phyloP scores from a whole-genome alignment of 2,888 invertebrate species.

The Coecobrya sp. region DNA sequence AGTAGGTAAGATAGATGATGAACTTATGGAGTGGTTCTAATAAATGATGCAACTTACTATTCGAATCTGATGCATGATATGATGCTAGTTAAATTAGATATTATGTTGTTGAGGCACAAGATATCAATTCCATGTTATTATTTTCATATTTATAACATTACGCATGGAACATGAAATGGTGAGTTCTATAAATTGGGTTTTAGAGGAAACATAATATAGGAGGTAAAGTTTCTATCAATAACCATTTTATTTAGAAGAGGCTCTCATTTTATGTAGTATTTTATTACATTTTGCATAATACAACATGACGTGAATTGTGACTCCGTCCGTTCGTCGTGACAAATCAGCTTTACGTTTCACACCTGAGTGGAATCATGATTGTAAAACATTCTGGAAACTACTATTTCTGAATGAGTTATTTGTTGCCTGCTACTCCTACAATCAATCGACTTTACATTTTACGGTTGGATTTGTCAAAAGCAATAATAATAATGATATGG shows the following conservation, averaged over 20 bases:
- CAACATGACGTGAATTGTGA: background rate
- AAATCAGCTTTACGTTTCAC: background rate
- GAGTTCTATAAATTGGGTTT: background rate
- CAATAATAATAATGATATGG: too few relatives aligned
- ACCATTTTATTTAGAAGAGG: background rate
- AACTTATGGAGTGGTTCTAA: background rate
- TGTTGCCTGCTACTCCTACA: too few relatives aligned
- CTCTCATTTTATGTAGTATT: background rate
- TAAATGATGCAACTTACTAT: background rate
- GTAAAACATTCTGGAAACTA: background rate
- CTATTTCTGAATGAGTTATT: background rate
- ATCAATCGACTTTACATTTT: too few relatives aligned
- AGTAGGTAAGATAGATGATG: too few relatives aligned
- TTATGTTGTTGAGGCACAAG: background rate
- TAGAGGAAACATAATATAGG: background rate
- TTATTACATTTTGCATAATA: background rate
- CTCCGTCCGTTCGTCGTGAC: background rate
- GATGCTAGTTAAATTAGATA: background rate
- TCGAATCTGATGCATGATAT: background rate
- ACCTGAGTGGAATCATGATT: background rate
- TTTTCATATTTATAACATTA: background rate
- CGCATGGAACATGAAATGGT: background rate
- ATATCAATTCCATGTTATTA: slow-evolving; percentile 1
- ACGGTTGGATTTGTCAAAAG: too few relatives aligned
- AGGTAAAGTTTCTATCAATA: background rate